These are phyloP conservation scores for Polypterus senegalus DNA, from an alignment of 2,113 vertebrate genomes.

Conservation along the genomic window DNA sequence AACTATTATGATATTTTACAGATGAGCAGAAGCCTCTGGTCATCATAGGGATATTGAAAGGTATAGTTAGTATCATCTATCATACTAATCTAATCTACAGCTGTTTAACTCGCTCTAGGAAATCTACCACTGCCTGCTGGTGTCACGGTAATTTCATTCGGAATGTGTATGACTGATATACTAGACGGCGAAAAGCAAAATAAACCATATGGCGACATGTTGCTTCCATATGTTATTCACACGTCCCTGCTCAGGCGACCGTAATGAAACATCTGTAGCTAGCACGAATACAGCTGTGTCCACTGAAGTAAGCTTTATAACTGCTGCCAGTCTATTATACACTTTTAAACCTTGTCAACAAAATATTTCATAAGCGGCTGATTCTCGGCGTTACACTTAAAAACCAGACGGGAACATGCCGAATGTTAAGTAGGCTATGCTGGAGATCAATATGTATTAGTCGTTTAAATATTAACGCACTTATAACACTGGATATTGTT, in stretches of 20 bases:
- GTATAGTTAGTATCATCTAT: slow-evolving; percentile 2
- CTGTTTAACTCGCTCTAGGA: slow-evolving; percentile 3
- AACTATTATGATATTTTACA: no score
- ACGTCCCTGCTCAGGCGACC: slow-evolving; percentile 48
- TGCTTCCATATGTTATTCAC: slow-evolving; percentile 48
- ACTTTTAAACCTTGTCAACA: no score
- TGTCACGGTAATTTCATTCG: slow-evolving; percentile 24
- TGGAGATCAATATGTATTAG: no score
- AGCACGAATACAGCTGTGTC: slow-evolving; percentile 43
- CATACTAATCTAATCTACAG: slow-evolving; percentile 1
- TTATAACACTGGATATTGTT: no score
- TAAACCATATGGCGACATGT: slow-evolving; percentile 51
- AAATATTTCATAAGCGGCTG: no score
- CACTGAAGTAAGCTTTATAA: no score
- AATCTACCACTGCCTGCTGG: slow-evolving; percentile 11
- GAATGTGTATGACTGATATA: slow-evolving; percentile 39
- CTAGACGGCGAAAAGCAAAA: slow-evolving; percentile 51
- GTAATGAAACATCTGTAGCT: slow-evolving; percentile 49
- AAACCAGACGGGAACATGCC: no score
- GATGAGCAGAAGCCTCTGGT: neutral
- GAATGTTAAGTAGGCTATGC: no score
- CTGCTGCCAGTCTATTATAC: no score
- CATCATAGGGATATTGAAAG: neutral
- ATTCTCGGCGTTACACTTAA: no score
- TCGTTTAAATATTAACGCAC: no score